Evolutionary conservation across 2,888 invertebrate genomes (phyloP).

Genomic region (Abscondita cerata): DNA sequence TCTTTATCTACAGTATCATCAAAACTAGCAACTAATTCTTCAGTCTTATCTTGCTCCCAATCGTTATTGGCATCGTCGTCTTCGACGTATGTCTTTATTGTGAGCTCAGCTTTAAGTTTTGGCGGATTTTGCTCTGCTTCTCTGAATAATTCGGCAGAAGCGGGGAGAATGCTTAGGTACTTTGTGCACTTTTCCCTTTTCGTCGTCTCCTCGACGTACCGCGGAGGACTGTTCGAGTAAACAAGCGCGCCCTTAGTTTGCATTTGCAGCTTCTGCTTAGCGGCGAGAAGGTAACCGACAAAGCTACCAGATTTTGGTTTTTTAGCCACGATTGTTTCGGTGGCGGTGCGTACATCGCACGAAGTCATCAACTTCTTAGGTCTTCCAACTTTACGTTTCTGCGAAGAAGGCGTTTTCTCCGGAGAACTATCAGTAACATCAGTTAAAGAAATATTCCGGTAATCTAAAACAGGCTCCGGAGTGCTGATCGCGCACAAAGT

Average conservation of each 20-base stretch:
- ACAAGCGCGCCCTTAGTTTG: slow-evolving; percentile 59
- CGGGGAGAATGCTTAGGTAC: slow-evolving; percentile 43
- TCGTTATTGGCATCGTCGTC: slow-evolving; percentile 63
- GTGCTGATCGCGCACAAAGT: slow-evolving; percentile 50
- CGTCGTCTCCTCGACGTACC: slow-evolving; percentile 55
- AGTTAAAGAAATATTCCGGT: slow-evolving; percentile 26
- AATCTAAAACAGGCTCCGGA: slow-evolving; percentile 19
- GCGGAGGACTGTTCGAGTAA: slow-evolving; percentile 63
- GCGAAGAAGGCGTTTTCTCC: slow-evolving; percentile 57
- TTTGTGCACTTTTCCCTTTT: slow-evolving; percentile 44
- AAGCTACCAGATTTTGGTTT: slow-evolving; percentile 75
- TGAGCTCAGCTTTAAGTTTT: slow-evolving; percentile 75
- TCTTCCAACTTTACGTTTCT: slow-evolving; percentile 83
- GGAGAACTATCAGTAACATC: slow-evolving; percentile 48
- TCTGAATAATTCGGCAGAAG: slow-evolving; percentile 32
- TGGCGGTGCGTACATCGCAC: slow-evolving; percentile 65
- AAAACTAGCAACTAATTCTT: slow-evolving; percentile 9
- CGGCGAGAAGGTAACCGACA: slow-evolving; percentile 70
- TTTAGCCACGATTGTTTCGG: slow-evolving; percentile 85
- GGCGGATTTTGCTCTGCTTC: slow-evolving; percentile 68
- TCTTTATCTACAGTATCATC: slow-evolving; percentile 20
- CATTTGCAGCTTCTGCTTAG: slow-evolving; percentile 68
- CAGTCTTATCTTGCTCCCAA: slow-evolving; percentile 37
- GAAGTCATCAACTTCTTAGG: slow-evolving; percentile 73
- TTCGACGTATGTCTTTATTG: slow-evolving; percentile 66